Percentiles rank a stretch among this genome's conserved stretches.
Evolutionary conservation across 2,113 vertebrate genomes (phyloP).

Genomic region (Sander lucioperca): DNA sequence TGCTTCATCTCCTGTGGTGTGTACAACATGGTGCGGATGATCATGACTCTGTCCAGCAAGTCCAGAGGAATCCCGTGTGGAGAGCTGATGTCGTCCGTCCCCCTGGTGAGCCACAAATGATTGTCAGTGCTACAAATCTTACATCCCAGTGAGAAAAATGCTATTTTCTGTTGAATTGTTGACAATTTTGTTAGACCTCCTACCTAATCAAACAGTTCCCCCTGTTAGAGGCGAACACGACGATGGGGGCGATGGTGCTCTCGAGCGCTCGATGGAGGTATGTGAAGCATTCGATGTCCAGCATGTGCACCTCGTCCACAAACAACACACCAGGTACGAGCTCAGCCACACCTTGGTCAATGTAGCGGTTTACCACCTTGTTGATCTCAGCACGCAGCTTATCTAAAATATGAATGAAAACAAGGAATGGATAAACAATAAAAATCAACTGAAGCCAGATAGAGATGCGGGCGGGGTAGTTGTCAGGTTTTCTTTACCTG

Average conservation of each 20-base stretch:
- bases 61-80: slow-evolving; percentile 97
- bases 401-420: slow-evolving; percentile 79
- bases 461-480: neutral
- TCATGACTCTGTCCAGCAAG: slow-evolving; percentile 96
- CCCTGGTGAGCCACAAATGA: slow-evolving; percentile 79
- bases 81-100: slow-evolving; percentile 94
- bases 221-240: slow-evolving; percentile 97
- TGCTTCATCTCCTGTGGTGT: slow-evolving; percentile 98
- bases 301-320: slow-evolving; percentile 98
- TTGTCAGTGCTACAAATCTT: neutral
- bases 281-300: slow-evolving; percentile 98
- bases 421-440: neutral
- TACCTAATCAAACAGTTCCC: slow-evolving; percentile 97
- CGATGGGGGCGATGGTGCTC: slow-evolving; percentile 95
- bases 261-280: slow-evolving; percentile 97
- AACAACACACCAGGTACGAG: slow-evolving; percentile 97
- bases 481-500: slow-evolving; percentile 82
- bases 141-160: neutral
- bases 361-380: slow-evolving; percentile 99
- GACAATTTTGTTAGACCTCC: neutral
- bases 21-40: slow-evolving; percentile 97
- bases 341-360: slow-evolving; percentile 97
- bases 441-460: too few species aligned
- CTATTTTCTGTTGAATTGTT: neutral
- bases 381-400: slow-evolving; percentile 98